Evolutionary conservation across 2,888 invertebrate species (phyloP), one percentile per base, ranked within the genome.

Genomic region (Cetonia aurata): DNA sequence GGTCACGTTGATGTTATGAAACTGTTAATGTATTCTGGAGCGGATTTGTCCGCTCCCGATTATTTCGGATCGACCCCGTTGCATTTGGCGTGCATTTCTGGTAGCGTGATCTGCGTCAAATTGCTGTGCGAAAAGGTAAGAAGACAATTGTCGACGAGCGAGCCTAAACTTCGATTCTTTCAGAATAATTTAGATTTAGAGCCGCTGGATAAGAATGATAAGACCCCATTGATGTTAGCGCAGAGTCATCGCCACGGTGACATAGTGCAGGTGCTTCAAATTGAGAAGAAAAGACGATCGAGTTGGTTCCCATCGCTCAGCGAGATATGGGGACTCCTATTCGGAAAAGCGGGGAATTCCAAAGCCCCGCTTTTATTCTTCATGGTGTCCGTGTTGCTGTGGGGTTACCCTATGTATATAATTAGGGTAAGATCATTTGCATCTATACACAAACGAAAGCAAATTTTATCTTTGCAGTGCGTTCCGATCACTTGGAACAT

Each of bases 371-470:
- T 96, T 17, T 84, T 96, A 33, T 90, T 96, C 80, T 96, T 96
- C 81, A 87, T 96, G 79, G 89, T 93, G 71, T 95, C 95, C 0
- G 93, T 96, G 9, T 85, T 96, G 4, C 85, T 95, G 25, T 96
- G 96, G 96, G 96, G 94, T 8, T 96, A 96, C 83, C 96, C 96
- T 0, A 95, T 96, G 94, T 97, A 96, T 81, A 88, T 96, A 78
- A 90, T 96, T 73, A 89, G 93, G 85, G 93, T 93, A 84, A 86
- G 86, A 80, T 57, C 69, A 56, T 41, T 53, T 33, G 17, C 13
- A 25, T 37, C 6, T 6, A 37, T 8, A 8, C 37, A 1, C 3
- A 9, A 4, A 9, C 1, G 1, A 37, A 37, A 19, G 3, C 12
- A 10, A 3, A 17, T 59, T 65, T 59, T 41, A 25, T 46, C 33